Evolutionary conservation across 2,113 vertebrate genomes (phyloP).

Genomic region (Rhinogobius similis): DNA sequence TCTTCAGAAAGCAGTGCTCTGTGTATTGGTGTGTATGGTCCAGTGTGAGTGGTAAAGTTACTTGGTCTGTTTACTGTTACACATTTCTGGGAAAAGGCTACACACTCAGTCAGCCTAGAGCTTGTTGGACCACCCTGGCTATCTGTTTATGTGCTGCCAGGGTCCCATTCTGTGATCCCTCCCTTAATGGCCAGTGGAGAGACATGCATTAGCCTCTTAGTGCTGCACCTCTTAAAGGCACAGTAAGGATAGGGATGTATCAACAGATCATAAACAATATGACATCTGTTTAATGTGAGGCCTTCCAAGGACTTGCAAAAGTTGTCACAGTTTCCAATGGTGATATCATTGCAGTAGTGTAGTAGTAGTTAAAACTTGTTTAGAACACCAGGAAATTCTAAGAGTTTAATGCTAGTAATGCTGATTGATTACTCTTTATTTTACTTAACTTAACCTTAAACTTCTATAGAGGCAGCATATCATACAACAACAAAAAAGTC

Average conservation of each 20-base stretch:
- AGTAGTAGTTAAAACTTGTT: background rate
- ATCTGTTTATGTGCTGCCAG: slow-evolving; percentile 70
- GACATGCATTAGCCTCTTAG: slow-evolving; percentile 57
- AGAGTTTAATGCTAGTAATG: no score
- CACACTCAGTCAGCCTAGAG: slow-evolving; percentile 48
- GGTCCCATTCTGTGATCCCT: slow-evolving; percentile 72
- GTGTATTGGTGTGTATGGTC: slow-evolving; percentile 62
- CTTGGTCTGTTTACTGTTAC: slow-evolving; percentile 70
- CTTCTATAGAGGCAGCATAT: no score
- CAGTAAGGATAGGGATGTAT: slow-evolving; percentile 50
- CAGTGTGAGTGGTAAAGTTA: slow-evolving; percentile 60
- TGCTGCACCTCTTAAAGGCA: slow-evolving; percentile 47
- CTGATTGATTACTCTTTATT: no score
- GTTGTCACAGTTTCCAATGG: slow-evolving; percentile 16
- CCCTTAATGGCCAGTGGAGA: slow-evolving; percentile 66
- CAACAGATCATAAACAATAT: slow-evolving; percentile 65
- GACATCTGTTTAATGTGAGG: slow-evolving; percentile 58
- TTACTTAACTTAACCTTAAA: no score
- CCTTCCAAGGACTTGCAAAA: slow-evolving; percentile 44
- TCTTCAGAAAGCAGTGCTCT: slow-evolving; percentile 36
- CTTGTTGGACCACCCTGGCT: slow-evolving; percentile 70
- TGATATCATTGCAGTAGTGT: background rate
- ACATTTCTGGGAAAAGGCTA: slow-evolving; percentile 61
- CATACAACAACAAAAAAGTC: no score
- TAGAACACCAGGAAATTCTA: background rate